Base-by-base conservation (phyloP, 2,888 invertebrate genomes). In the Diabrotica balteata region DNA sequence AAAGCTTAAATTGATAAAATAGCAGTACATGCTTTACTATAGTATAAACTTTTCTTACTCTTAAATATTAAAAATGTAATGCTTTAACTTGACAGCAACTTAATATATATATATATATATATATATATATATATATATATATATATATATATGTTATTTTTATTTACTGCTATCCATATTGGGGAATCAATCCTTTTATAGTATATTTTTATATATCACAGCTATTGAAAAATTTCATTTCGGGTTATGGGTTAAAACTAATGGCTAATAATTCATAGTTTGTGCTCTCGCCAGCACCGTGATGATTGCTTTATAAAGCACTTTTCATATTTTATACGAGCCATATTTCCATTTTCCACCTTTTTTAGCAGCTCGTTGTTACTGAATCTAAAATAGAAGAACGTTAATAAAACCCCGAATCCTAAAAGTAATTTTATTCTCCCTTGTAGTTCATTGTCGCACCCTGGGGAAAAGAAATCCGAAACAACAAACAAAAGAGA, bases 301-400 rank as follows among this genome's bases (percentile, higher is more conserved):
- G 55, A 55, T 55, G 55, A 55, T 55, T 55, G 55, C 55, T 55
- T 55, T 55, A 55, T 55, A 45, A 55, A 55, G 45, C 55, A 45
- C 55, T 55, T 55, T 55, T 55, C 55, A 55, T 55, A 55, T 55
- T 55, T 44, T 54, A 54, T 54, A 11, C 7, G 44, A 7, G 7
- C 55, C 44, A 17, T 54, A 43, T 45, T 55, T 45, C 55, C 17
- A 45, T 55, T 45, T 55, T 45, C 45, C 55, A 53, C 53, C 22
- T 53, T 53, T 53, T 53, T 44, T 44, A 8, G 42, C 11, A 8
- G n/a, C 42, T 54, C 42, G 53, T 7, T 7, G 44, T 11, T 54
- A 7, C 54, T 43, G 54, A 54, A 54, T 54, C 44, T 55, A 45
- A 55, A 55, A 55, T 55, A 55, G 55, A 55, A 44, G 8, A 55